Conservation (phyloP, 2,888 invertebrate species). For the Dione vanillae region DNA sequence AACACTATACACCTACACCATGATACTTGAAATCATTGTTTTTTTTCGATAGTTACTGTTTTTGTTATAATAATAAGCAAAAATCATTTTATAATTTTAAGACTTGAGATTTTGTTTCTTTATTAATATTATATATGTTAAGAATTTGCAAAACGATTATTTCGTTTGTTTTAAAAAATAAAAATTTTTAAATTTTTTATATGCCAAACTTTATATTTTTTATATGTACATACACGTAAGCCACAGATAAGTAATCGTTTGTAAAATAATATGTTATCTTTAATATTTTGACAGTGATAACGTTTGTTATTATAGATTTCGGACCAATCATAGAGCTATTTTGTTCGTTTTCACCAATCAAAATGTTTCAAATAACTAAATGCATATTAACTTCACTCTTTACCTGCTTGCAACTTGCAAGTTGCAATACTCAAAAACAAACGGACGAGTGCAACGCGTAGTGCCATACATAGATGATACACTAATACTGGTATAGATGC, state of each 20-base stretch:
- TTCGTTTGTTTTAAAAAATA: no score
- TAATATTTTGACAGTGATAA: constrained; percentile 14
- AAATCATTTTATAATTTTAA: no score
- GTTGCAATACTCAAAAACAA: constrained; percentile 40
- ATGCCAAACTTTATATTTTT: no score
- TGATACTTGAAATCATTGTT: no score
- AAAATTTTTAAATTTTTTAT: no score
- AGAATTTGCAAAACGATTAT: no score
- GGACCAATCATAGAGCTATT: constrained; percentile 23
- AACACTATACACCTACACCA: no score
- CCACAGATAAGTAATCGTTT: not conserved
- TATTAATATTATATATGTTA: no score
- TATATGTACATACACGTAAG: not conserved
- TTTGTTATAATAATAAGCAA: no score
- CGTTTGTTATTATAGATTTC: not conserved
- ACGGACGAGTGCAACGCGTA: constrained; percentile 42
- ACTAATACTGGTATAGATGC: no score
- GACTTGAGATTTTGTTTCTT: no score
- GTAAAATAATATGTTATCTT: not conserved
- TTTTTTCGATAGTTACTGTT: no score
- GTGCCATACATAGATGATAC: constrained; percentile 23
- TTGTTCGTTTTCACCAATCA: constrained; percentile 26
- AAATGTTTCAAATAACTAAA: constrained; percentile 12
- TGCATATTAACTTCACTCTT: constrained; percentile 25
- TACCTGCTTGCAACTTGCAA: constrained; percentile 30